Evolutionary conservation across 2,888 invertebrate genomes (phyloP).

Genomic region (Tipula unca): DNA sequence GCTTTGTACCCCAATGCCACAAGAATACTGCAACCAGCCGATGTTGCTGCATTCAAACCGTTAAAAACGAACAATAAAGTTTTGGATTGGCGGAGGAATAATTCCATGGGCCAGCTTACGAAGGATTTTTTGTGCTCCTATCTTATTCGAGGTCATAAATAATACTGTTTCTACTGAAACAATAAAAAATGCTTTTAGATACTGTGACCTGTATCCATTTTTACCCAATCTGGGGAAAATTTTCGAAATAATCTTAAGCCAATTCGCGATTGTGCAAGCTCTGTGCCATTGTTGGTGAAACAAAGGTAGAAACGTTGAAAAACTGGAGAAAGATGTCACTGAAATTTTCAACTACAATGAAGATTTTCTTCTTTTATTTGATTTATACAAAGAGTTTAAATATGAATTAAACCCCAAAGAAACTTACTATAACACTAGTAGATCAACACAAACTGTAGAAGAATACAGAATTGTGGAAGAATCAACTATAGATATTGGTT

Average conservation of each 20-base stretch:
- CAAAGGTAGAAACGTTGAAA: background rate
- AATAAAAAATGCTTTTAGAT: conserved; percentile 29
- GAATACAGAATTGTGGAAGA: too few species aligned
- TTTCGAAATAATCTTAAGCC: background rate
- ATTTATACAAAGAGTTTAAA: too few species aligned
- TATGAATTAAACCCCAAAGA: too few species aligned
- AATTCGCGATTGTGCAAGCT: background rate
- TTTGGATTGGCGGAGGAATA: too few species aligned
- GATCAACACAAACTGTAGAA: background rate
- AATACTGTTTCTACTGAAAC: background rate
- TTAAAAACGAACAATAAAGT: conserved; percentile 29
- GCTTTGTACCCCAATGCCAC: too few species aligned
- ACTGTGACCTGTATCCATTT: conserved; percentile 28
- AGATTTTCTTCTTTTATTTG: background rate
- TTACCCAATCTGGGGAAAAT: background rate
- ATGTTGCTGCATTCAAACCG: conserved; percentile 35
- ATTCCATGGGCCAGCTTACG: too few species aligned
- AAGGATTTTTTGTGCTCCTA: conserved; percentile 24
- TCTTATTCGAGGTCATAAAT: background rate
- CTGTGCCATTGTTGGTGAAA: background rate
- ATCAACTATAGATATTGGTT: background rate
- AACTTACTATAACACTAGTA: background rate
- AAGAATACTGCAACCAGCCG: too few species aligned
- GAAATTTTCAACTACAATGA: background rate
- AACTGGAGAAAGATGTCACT: too few species aligned